Conservation (phyloP, 2,797 vertebrate species). For the Betta splendens region DNA sequence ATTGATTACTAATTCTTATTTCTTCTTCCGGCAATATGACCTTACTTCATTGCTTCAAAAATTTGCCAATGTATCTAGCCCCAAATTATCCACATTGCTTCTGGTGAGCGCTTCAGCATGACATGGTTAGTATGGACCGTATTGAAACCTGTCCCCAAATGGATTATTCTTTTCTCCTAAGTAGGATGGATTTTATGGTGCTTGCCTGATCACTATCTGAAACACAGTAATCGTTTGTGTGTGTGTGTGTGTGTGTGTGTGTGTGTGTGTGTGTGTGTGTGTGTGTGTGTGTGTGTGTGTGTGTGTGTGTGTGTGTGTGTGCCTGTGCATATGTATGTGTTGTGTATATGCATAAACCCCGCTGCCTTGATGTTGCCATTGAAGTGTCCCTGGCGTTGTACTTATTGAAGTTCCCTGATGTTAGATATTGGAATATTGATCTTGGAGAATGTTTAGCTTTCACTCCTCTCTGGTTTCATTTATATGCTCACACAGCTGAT, state of each 20-base stretch:
- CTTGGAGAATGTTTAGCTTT: slow-evolving; percentile 81
- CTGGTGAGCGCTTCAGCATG: slow-evolving; percentile 63
- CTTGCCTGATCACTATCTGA: slow-evolving; percentile 80
- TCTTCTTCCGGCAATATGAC: slow-evolving; percentile 68
- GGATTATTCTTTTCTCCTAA: slow-evolving; percentile 78
- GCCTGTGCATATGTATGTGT: slow-evolving; percentile 8
- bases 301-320: slow-evolving; percentile 33
- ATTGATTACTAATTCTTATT: slow-evolving; percentile 73
- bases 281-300: slow-evolving; percentile 33
- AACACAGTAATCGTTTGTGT: slow-evolving; percentile 70
- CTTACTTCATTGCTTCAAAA: slow-evolving; percentile 68
- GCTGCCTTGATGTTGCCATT: slow-evolving; percentile 84
- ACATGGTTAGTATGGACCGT: slow-evolving; percentile 81
- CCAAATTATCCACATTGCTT: slow-evolving; percentile 75
- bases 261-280: slow-evolving; percentile 22
- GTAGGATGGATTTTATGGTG: slow-evolving; percentile 81
- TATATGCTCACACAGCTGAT: slow-evolving; percentile 82
- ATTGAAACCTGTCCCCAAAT: slow-evolving; percentile 78
- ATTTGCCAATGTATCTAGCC: slow-evolving; percentile 65
- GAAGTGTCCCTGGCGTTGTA: slow-evolving; percentile 84
- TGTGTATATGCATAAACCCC: slow-evolving; percentile 41
- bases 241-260: slow-evolving; percentile 14
- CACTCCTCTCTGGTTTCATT: slow-evolving; percentile 84
- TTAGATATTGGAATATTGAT: slow-evolving; percentile 87
- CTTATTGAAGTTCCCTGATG: slow-evolving; percentile 86